Percentiles rank a stretch among this genome's conserved stretches.
Evolutionary conservation across 35 echinoderm and acorn worm species (phyloP).

Genomic region (Acanthaster planci): DNA sequence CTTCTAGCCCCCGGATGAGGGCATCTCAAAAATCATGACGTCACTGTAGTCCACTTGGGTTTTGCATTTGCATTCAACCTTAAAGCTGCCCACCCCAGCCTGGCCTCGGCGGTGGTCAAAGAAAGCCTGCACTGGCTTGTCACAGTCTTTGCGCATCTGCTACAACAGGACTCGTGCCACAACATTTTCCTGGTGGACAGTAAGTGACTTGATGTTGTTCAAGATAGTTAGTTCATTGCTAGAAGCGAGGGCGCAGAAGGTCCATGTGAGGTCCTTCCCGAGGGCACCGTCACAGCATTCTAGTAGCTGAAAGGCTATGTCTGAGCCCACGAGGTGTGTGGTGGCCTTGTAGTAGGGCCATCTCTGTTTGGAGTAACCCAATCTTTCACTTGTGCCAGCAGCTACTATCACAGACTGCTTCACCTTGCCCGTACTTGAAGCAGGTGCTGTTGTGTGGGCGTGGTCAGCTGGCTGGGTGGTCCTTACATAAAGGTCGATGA

Average conservation of each 20-base stretch:
- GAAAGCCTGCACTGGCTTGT: slow-evolving; percentile 51
- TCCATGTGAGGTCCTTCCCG: slow-evolving; percentile 45
- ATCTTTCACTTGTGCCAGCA: slow-evolving; percentile 34
- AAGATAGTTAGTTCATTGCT: slow-evolving; percentile 31
- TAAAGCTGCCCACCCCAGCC: slow-evolving; percentile 44
- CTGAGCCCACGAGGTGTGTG: slow-evolving; percentile 36
- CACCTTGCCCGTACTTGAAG: slow-evolving; percentile 29
- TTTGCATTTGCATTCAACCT: slow-evolving; percentile 31
- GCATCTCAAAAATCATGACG: slow-evolving; percentile 36
- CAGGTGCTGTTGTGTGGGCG: background rate
- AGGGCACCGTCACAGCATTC: slow-evolving; percentile 47
- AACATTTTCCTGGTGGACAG: slow-evolving; percentile 39
- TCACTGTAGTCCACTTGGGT: slow-evolving; percentile 34
- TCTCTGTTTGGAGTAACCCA: slow-evolving; percentile 27
- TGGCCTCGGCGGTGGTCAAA: slow-evolving; percentile 50
- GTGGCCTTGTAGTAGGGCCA: slow-evolving; percentile 39
- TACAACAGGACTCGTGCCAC: slow-evolving; percentile 37
- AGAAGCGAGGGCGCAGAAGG: slow-evolving; percentile 18
- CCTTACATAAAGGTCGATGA: background rate
- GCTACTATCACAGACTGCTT: slow-evolving; percentile 32
- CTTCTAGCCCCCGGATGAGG: slow-evolving; percentile 45
- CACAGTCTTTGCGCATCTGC: slow-evolving; percentile 54
- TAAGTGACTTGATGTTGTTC: slow-evolving; percentile 33
- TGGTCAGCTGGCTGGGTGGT: slow-evolving; percentile 10
- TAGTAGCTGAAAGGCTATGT: slow-evolving; percentile 44